Percentiles rank a stretch among this genome's conserved stretches.
These are phyloP conservation scores for Euleptes europaea DNA, from an alignment of 2,113 vertebrate species.

Conservation along the genomic window DNA sequence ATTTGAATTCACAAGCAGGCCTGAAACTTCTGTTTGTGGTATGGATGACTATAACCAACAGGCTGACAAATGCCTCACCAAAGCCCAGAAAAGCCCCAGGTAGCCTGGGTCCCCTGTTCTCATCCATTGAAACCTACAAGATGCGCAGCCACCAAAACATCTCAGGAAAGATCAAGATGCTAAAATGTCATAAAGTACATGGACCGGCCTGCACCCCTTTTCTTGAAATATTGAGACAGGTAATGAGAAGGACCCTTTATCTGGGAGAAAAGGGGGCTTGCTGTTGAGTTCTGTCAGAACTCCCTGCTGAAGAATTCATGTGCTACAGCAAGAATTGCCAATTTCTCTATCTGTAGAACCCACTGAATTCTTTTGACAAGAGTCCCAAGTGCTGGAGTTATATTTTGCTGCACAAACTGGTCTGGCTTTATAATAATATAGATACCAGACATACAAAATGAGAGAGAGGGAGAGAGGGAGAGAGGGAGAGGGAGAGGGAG, in stretches of 20 bases:
- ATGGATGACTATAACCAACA: not conserved
- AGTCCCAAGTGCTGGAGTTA: too few relatives aligned
- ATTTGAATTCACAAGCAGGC: not conserved
- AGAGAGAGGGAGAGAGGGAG: not conserved
- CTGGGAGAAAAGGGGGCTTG: not conserved
- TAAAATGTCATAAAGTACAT: accelerated
- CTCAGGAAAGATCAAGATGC: not conserved
- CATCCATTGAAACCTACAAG: not conserved
- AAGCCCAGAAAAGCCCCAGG: not conserved
- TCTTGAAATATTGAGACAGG: accelerated
- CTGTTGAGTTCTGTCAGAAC: accelerated
- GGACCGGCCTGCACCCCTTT: not conserved
- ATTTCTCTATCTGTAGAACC: too few relatives aligned
- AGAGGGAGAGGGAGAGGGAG: not conserved
- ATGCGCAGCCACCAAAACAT: not conserved
- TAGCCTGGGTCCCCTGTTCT: not conserved
- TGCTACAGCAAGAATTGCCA: too few relatives aligned
- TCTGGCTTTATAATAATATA: not conserved
- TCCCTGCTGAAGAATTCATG: accelerated
- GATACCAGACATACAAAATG: not conserved
- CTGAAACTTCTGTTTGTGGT: not conserved
- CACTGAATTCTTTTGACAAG: too few relatives aligned
- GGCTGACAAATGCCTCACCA: not conserved
- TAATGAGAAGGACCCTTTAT: accelerated
- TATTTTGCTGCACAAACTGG: not conserved